Conservation (phyloP, 2,888 invertebrate genomes). For the Cephalotes varians region DNA sequence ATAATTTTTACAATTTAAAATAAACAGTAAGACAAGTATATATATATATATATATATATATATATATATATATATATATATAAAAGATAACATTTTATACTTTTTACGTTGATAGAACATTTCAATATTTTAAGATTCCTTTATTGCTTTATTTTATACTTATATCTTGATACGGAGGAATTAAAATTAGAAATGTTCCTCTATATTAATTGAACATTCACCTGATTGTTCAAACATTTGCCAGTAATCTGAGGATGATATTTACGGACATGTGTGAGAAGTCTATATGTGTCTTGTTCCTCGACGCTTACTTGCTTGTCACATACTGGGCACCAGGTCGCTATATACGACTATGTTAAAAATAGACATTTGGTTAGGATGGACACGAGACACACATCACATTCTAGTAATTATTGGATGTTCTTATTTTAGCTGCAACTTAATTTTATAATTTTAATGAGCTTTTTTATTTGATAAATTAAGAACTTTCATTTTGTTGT, state of each 20-base stretch:
- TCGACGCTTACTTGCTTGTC: conserved; percentile 71
- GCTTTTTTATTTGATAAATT: background rate
- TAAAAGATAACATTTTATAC: background rate
- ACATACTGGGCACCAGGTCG: conserved; percentile 72
- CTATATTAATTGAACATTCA: background rate
- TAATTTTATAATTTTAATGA: background rate
- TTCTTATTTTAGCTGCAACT: background rate
- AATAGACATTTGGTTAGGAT: background rate
- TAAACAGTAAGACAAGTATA: background rate
- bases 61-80: background rate
- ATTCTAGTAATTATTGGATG: background rate
- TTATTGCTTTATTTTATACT: background rate
- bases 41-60: too few species aligned
- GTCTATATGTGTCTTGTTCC: conserved; percentile 63
- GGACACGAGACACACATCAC: background rate
- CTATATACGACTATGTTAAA: conserved; percentile 46
- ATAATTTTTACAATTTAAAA: background rate
- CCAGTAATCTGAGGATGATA: conserved; percentile 58
- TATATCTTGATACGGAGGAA: background rate
- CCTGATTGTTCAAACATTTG: conserved; percentile 49
- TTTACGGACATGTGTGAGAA: conserved; percentile 69
- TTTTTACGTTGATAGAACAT: background rate
- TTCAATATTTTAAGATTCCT: background rate
- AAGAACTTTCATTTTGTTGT: background rate
- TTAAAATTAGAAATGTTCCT: conserved; percentile 1